Evolutionary conservation across 2,797 vertebrate species (phyloP), one percentile per base, ranked within the genome.

Genomic region (Brachymystax lenok): DNA sequence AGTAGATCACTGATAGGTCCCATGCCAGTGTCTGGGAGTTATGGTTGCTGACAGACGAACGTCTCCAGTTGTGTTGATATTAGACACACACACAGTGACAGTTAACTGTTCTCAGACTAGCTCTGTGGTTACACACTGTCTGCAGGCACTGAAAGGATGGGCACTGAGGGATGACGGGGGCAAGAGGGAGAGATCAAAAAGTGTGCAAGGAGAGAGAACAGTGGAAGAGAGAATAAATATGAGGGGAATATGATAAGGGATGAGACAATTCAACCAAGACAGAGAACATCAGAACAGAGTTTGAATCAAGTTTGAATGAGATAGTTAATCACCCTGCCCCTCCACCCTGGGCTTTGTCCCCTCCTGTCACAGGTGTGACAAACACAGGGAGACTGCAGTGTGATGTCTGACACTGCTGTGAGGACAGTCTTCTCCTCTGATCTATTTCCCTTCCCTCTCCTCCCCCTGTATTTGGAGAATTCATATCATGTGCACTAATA

Each of bases 61-160:
- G 80, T 84, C 81, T 89, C 72, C 69, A 80, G 16, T 79, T 84
- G 71, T 91, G 90, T 92, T 91, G 90, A 85, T 87, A 86, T 73
- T 84, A 77, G 78, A 90, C 85, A 88, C 76, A 77, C 67, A n/a
- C 66, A 77, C 74, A 64, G 70, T 28, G 73, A 75, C 75, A n/a
- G 73, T 81, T 78, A 81, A 78, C 80, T 75, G 80, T 64, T 68
- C 13, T 59, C n/a, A 5, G 30, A 21, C 4, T 59, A 21, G 74
- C 28, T 69, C 40, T 40, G 14, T 19, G 61, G 73, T 81, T 72
- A 85, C 24, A 77, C 63, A 75, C 79, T 80, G 68, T 74, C 76
- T 73, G 52, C 78, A 63, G 64, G 16, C 28, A 5, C 27, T 21
- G 74, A 54, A 61, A 54, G 8, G 24, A 35, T 17, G 33, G 71